Evolutionary conservation across 1,140 invertebrate genomes (phyloP), one percentile per base, ranked within the genome.

Genomic region (Conus ventricosus): DNA sequence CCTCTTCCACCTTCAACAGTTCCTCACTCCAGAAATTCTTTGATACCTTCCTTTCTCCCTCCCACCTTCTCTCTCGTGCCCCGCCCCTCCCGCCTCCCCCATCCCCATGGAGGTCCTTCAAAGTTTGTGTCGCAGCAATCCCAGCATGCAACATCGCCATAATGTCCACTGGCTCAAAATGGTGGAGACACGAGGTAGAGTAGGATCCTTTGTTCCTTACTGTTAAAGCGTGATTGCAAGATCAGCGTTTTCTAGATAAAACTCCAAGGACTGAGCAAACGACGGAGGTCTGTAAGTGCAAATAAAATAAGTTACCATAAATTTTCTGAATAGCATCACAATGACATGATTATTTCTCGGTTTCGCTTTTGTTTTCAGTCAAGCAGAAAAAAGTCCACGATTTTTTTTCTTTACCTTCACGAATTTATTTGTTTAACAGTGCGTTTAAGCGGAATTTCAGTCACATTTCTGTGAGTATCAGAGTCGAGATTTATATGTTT

Each of bases 81-180:
- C 60, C 60, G 11, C 17, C 60, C 17, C 60, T 63, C 60, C 60
- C 60, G 10, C 60, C 17, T 20, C 60, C 60, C 60, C 60, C 17
- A 11, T 63, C 60, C 60, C 60, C 60, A 11, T 63, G 11, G 39
- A 39, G 39, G 39, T 39, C 39, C 39, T 60, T 15, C 15, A 60
- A 60, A 60, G 15, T 60, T 60, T 11, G 51, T 51, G 17, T 81
- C 76, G 20, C 76, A 81, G 11, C 39, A 81, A 81, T 81, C 80
- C 80, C 80, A 81, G 27, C 80, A 81, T 81, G 80, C 80, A 54
- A 15, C 39, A 20, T 51, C 25, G 80, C 20, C 80, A 81, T 81
- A 81, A 81, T 81, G 51, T 81, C 80, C 39, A 51, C 80, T 54
- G 27, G 80, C 6, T 51, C 80, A 81, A 81, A 81, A 81, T 81